Evolutionary conservation across 2,797 vertebrate genomes (phyloP).

Genomic region (Hylomyscus alleni): DNA sequence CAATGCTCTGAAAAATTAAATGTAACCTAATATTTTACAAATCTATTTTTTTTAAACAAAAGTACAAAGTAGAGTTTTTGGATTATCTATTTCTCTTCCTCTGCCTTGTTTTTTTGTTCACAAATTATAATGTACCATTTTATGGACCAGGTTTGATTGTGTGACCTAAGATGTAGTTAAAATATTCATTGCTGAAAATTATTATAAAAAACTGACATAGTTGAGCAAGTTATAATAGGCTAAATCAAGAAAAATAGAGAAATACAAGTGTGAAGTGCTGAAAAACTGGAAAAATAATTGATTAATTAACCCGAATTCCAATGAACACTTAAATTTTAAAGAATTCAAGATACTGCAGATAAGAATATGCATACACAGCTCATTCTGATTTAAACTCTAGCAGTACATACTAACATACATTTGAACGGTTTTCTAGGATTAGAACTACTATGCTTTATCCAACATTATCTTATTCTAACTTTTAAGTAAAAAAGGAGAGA

Average conservation of each 20-base stretch:
- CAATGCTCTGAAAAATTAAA: neutral
- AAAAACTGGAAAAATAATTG: neutral
- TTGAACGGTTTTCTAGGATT: neutral
- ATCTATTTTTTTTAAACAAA: neutral
- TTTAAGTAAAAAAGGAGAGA: neutral
- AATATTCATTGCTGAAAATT: neutral
- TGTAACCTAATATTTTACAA: neutral
- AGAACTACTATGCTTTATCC: neutral
- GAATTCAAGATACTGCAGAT: neutral
- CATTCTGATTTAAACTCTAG: neutral
- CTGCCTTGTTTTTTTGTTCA: neutral
- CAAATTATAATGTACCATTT: neutral
- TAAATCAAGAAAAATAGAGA: neutral
- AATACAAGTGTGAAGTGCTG: neutral
- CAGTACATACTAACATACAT: neutral
- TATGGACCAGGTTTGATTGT: neutral
- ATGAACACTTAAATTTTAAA: neutral
- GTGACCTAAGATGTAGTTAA: neutral
- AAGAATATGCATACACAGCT: neutral
- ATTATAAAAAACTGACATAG: neutral
- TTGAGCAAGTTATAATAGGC: accelerated
- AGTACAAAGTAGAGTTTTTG: neutral
- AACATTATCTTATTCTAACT: neutral
- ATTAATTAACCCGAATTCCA: neutral
- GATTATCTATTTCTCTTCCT: neutral